Evolutionary conservation across 2,797 vertebrate species (phyloP), one percentile per base, ranked within the genome.

Genomic region (Chromis chromis): DNA sequence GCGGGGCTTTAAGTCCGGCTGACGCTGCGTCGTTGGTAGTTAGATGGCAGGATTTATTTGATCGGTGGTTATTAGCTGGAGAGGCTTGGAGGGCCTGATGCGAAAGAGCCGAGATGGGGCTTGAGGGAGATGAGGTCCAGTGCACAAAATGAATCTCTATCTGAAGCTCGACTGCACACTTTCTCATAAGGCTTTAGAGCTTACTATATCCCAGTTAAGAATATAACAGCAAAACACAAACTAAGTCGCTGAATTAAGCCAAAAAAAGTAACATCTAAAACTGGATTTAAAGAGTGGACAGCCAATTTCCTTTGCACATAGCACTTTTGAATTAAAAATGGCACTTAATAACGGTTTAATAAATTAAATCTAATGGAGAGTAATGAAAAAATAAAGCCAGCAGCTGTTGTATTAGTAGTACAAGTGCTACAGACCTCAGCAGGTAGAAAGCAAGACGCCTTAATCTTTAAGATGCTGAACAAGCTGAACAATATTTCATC

Each of bases 21-120:
- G 78, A 78, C 61, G 54, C 50, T 31, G 70, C 55, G 19, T 36
- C 19, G 73, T 12, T 48, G 76, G 62, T 65, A 62, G 66, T 74
- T 69, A 67, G 77, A 77, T 13, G 50, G 62, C 3, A 21, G 85
- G 76, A 78, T 89, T 93, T 81, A 91, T 92, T 79, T 65, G 75
- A 85, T 76, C 27, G 50, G 62, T 50, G 59, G 52, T 79, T 75
- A 79, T 82, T 59, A 74, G 80, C 73, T 39, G 42, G 0, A 42
- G 64, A 59, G 58, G 53, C 40, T 4, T 16, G 44, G 27, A 54
- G 65, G 56, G 40, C 39, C 13, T 27, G 63, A 33, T n/a, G 58
- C 14, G 42, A 66, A 42, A 64, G 66, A 17, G 55, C 24, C 7
- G 67, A 46, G 76, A 78, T 76, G 80, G 53, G 22, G 36, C 76